Evolutionary conservation across 2,797 vertebrate species (phyloP).

Genomic region (Ateles fusciceps): DNA sequence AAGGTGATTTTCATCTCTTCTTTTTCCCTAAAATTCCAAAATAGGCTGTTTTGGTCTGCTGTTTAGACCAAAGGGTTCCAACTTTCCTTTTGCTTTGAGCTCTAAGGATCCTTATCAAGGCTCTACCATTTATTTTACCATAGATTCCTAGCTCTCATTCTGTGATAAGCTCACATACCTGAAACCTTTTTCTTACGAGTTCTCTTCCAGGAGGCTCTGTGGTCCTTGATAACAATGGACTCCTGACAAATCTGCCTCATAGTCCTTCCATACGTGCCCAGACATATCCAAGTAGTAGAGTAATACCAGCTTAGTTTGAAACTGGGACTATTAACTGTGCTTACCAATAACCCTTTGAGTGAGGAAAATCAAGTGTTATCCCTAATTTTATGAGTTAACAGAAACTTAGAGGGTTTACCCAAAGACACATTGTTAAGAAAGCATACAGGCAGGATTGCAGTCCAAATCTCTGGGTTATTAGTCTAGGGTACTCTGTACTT

Average conservation of each 20-base stretch:
- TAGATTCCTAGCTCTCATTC: not conserved
- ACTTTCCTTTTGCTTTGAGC: not conserved
- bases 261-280: not conserved
- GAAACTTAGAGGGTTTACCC: not conserved
- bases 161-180: not conserved
- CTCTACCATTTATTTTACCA: not conserved
- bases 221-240: conserved; percentile 6
- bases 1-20: not conserved
- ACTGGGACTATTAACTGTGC: not conserved
- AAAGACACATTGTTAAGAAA: not conserved
- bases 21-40: not conserved
- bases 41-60: not conserved
- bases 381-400: not conserved
- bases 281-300: not conserved
- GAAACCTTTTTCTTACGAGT: not conserved
- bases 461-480: not conserved
- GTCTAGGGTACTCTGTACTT: not conserved
- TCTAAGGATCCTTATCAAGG: not conserved
- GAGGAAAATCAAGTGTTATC: not conserved
- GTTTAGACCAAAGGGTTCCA: conserved; percentile 29
- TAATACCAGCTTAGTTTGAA: conserved; percentile 4
- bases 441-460: not conserved
- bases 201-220: not conserved
- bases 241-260: not conserved
- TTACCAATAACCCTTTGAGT: not conserved